Base-by-base conservation (phyloP, 1,140 invertebrate species). In the Drosophila parabipectinata region DNA sequence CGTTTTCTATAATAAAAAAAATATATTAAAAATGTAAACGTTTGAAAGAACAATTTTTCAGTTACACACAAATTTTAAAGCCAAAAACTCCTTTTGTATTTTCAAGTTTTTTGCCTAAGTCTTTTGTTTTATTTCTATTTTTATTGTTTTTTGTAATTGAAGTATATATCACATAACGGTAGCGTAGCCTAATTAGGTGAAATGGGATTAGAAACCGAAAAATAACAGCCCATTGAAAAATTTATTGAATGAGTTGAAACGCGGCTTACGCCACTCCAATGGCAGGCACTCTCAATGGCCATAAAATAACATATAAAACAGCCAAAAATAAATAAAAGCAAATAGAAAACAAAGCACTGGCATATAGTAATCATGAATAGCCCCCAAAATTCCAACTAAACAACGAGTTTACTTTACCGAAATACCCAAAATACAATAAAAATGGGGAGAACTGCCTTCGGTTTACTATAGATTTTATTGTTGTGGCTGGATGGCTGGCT, bases 341-440 rank as follows among this genome's bases (percentile, higher is more conserved):
- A 44, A 44, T 52, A 62, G 37, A 72, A 60, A 79, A 73, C 57
- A 58, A 55, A 47, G 62, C 59, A 58, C 52, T 67, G 58, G 45
- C 57, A 62, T 67, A 41, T 61, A 79, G 75, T 57, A 77, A 88
- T 69, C 68, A 73, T 67, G 72, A 76, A 76, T 67, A 66, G 61
- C 61, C 59, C 68, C 34, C 53, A 52, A 64, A 79, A 77, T 87
- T 88, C 79, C 53, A 59, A 62, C 76, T 87, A 88, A 88, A 88
- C 85, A 88, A 79, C 79, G 62, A 72, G 58, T 72, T 71, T 47
- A 47, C 14, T 52, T 63, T 52, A 63, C 62, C 51, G 26, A 72
- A 57, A 52, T 28, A 75, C 24, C 39, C 26, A 72, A 59, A 81
- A 57, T 39, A 68, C 75, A 57, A 57, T 47, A 82, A 82, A 60